Conservation (phyloP, 1,140 invertebrate species). For the Bombus affinis region DNA sequence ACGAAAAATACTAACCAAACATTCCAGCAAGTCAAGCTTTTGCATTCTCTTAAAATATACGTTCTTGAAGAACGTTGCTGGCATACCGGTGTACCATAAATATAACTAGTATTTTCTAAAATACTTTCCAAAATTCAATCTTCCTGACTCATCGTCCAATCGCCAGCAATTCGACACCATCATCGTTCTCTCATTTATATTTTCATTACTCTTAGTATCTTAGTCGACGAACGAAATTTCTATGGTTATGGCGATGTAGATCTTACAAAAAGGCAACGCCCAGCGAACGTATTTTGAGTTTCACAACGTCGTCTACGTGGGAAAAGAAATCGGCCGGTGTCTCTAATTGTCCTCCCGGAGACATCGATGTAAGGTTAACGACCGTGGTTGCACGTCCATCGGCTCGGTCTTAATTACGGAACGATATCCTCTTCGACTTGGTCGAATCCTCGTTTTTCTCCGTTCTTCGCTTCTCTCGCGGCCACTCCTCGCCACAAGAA, state of each 20-base stretch:
- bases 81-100: neutral
- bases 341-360: conserved; percentile 40
- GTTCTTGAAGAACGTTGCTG: neutral
- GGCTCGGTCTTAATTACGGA: conserved; percentile 47
- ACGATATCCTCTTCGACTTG: conserved; percentile 14
- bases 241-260: neutral
- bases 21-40: neutral
- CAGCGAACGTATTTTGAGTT: conserved; percentile 39
- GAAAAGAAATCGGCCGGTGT: conserved; percentile 44
- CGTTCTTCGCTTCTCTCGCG: neutral
- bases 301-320: conserved; percentile 43
- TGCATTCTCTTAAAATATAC: neutral
- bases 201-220: too few species aligned
- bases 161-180: neutral
- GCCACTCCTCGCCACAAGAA: conserved; percentile 1
- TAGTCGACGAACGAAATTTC: neutral
- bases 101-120: neutral
- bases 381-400: conserved; percentile 19
- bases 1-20: conserved; percentile 16
- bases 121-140: neutral
- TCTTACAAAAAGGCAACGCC: conserved; percentile 24
- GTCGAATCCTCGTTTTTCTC: conserved; percentile 36
- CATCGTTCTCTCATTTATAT: too few species aligned
- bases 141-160: neutral
- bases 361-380: conserved; percentile 34